Evolutionary conservation across 2,113 vertebrate species (phyloP), one percentile per base, ranked within the genome.

Genomic region (Chinchilla lanigera): DNA sequence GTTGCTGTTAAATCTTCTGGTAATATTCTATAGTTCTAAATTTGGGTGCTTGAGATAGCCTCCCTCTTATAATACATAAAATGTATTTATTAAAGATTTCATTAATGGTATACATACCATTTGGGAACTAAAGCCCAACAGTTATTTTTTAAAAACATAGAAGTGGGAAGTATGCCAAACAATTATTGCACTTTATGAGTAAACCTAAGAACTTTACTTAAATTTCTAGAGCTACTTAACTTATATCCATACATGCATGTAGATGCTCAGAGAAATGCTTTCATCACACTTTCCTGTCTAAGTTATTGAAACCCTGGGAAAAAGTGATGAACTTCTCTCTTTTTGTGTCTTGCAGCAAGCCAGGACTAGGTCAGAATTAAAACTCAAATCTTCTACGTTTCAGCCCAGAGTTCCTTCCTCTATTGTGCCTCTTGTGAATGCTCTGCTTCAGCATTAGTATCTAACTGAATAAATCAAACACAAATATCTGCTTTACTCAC

Each of bases 161-260:
- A 90, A 89, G 38, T 85, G 58, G 78, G 93, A 9, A 33, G 10
- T 52, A 22, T 67, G 41, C 4, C 85, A 95, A 95, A 82, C 92
- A 61, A 90, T 86, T 54, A 35, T 52, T 86, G 60, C 47, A 47
- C 90, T 96, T 94, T 71, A 92, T 82, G 54, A 61, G 35, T 28
- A 90, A 95, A 26, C 33, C 61, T 90, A 80, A 88, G 88, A 82
- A 10, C 14, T 95, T 96, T 89, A 41, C 67, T 93, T 97, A 80
- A 92, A 86, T 58, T 92, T 92, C 44, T 54, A 92, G 33, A 89
- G 41, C 41, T 91, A 67, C 33, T 38, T 90, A 35, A 81, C 35
- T 77, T 83, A 7, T 61, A 88, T 54, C 4, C 50, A 60, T 47
- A 71, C 77, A 65, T 81, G 47, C 85, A 88, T 4, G 30, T 3